Base-by-base conservation (phyloP, 2,113 vertebrate species). In the Pachyramphus minor region DNA sequence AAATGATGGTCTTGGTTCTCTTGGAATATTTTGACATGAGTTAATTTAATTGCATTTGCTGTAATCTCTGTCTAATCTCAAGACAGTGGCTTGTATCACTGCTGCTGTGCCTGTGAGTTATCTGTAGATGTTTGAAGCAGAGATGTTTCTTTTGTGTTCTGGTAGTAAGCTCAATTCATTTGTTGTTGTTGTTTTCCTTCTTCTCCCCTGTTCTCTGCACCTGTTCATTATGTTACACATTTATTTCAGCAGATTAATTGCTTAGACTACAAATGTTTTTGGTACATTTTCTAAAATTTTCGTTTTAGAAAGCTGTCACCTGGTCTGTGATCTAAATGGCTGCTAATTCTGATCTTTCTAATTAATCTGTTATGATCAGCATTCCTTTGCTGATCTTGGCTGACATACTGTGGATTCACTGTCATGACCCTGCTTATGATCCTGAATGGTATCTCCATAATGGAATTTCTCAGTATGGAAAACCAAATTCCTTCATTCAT, bases 81-180 rank as follows among this genome's bases (percentile, higher is more conserved):
- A n/a, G 71, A 24, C 52, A 81, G 68, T 68, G 71, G 18, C 8
- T 84, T 74, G 19, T 56, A n/a, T 87, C 45, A 55, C 37, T 93
- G 78, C 72, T 52, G 60, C 78, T 45, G 74, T 24, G 68, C 76
- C 76, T 84, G 56, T 73, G 45, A 84, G 69, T 69, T 84, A 56
- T 55, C 76, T 78, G 42, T 60, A 56, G 84, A 69, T 60, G 44
- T 55, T 16, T 37, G 33, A 88, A 83, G 47, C 77, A 85, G 85
- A 81, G 47, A 83, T 87, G 56, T 85, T 95, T 84, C 67, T 94
- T 74, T 69, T 91, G 31, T 95, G 24, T 91, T 79, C 74, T 81
- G 58, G 67, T 93, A 56, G 52, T 52, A 76, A 84, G 67, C 53
- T 91, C 72, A 71, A 53, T 84, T 92, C 16, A 63, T 85, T 78